Evolutionary conservation across 2,113 vertebrate species (phyloP).

Genomic region (Cathartes aura): DNA sequence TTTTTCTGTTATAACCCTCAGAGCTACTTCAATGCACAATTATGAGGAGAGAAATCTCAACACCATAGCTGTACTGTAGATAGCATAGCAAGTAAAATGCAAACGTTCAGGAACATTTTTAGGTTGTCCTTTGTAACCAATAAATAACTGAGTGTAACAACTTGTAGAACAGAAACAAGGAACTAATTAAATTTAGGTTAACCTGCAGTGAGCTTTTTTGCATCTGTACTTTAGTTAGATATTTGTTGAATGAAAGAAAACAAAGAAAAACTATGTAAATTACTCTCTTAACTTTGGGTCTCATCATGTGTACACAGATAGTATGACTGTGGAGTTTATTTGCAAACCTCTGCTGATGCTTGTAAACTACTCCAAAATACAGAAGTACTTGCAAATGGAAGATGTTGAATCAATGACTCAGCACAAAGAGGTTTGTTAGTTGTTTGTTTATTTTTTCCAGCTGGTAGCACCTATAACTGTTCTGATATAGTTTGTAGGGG

Average conservation of each 20-base stretch:
- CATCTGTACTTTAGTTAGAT: neutral
- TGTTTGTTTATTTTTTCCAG: neutral
- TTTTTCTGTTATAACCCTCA: neutral
- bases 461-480: neutral
- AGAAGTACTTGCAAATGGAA: neutral
- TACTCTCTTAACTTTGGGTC: neutral
- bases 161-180: neutral
- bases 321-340: neutral
- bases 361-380: neutral
- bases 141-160: neutral
- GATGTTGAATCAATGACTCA: neutral
- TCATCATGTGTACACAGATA: neutral
- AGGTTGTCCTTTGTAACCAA: neutral
- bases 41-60: neutral
- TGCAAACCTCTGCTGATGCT: neutral
- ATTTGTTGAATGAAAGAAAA: neutral
- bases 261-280: neutral
- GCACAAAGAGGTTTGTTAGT: neutral
- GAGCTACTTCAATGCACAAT: neutral
- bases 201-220: neutral
- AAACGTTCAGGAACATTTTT: neutral
- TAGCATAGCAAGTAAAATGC: neutral
- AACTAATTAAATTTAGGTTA: neutral
- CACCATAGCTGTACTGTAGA: neutral
- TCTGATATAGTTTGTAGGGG: neutral